Percentiles rank a stretch among this genome's conserved stretches.
Evolutionary conservation across 1,140 invertebrate species (phyloP).

Genomic region (Steinernema feltiae): DNA sequence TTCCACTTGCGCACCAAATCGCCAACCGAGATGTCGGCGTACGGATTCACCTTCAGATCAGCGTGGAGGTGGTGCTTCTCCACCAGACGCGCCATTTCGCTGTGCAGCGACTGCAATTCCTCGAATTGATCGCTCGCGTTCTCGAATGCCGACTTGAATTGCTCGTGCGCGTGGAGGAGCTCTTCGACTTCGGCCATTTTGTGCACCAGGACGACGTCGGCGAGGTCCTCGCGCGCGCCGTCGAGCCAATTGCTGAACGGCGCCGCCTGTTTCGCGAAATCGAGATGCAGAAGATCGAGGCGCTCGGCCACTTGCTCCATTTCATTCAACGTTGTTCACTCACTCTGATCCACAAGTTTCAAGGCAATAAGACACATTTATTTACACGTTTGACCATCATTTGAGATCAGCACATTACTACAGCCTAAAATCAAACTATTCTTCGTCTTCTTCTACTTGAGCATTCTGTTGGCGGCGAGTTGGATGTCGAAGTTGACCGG

Average conservation of each 20-base stretch:
- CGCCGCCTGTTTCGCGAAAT: constrained; percentile 95
- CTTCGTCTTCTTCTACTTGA: no score
- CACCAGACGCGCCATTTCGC: constrained; percentile 71
- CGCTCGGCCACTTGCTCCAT: constrained; percentile 92
- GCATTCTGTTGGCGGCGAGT: no score
- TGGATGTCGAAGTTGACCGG: no score
- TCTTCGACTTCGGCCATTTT: constrained; percentile 96
- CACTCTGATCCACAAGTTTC: no score
- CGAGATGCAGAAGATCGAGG: constrained; percentile 92
- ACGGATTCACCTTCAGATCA: constrained; percentile 89
- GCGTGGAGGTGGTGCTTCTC: constrained; percentile 90
- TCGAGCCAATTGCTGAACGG: constrained; percentile 99
- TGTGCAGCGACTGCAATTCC: constrained; percentile 80
- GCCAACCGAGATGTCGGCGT: constrained; percentile 85
- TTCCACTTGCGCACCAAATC: constrained; percentile 77
- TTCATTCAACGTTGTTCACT: no score
- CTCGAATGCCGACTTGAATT: constrained; percentile 84
- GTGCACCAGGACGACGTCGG: constrained; percentile 99
- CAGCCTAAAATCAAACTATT: no score
- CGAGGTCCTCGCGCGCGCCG: constrained; percentile 88
- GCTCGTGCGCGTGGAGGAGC: no score
- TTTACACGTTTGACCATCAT: no score
- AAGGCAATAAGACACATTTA: no score
- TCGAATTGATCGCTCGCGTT: constrained; percentile 97
- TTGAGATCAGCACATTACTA: no score